phyloP scores from a whole-genome alignment of 1,140 invertebrate genomes.

The Thaumetopoea pityocampa region DNA sequence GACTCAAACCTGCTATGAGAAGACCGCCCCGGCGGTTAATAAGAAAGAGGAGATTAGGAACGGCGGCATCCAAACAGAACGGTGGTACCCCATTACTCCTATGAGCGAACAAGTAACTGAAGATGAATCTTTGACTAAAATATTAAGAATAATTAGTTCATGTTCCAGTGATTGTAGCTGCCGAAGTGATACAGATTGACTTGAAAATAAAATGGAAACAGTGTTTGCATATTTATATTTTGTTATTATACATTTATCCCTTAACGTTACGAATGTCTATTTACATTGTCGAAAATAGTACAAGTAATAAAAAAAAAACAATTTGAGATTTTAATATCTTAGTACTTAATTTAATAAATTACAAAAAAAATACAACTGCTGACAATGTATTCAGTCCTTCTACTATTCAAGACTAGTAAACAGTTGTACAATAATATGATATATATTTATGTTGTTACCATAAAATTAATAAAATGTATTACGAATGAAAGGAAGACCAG shows the following conservation, averaged over 20 bases:
- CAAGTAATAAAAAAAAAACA: slow-evolving; percentile 64
- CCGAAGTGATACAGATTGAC: slow-evolving; percentile 1
- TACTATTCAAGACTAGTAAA: slow-evolving; percentile 48
- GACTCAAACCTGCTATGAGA: slow-evolving; percentile 23
- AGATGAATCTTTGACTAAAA: slow-evolving; percentile 9
- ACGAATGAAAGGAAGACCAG: slow-evolving; percentile 51
- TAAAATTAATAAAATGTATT: slow-evolving; percentile 33
- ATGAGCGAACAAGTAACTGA: slow-evolving; percentile 1
- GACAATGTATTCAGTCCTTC: slow-evolving; percentile 36
- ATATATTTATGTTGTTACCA: slow-evolving; percentile 17
- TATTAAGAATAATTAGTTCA: too few relatives aligned
- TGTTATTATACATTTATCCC: slow-evolving; percentile 71
- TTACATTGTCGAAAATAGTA: slow-evolving; percentile 59
- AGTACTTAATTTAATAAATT: slow-evolving; percentile 24
- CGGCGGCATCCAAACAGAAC: slow-evolving; percentile 2
- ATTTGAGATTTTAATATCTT: slow-evolving; percentile 48
- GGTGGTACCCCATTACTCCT: slow-evolving; percentile 9
- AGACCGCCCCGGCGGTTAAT: not conserved
- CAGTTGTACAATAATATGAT: slow-evolving; percentile 39
- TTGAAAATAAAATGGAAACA: slow-evolving; percentile 16
- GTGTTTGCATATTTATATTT: slow-evolving; percentile 52
- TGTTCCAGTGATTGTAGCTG: not conserved
- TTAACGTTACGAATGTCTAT: slow-evolving; percentile 58
- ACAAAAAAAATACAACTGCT: slow-evolving; percentile 34
- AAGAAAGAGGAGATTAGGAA: not conserved